A percentile compares a stretch with the other conserved stretches of the same genome.
Evolutionary conservation across 2,888 invertebrate genomes (phyloP).

Genomic region (Hypomecis punctinalis): DNA sequence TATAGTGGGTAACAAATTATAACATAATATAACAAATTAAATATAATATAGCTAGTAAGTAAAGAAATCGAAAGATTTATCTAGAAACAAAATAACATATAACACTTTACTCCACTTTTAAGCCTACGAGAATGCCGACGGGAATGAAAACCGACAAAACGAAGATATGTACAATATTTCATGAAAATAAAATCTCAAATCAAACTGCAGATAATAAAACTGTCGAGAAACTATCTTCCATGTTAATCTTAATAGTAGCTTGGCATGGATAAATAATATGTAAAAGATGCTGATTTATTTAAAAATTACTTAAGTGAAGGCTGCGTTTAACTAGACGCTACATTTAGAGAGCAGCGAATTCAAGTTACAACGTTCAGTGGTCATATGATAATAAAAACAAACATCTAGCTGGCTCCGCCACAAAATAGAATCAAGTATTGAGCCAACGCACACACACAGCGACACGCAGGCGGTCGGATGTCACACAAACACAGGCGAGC

Average conservation of each 20-base stretch:
- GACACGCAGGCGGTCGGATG: constrained; percentile 70
- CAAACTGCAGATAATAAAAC: background rate
- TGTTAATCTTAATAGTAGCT: no score
- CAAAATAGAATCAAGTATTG: constrained; percentile 83
- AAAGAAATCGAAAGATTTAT: no score
- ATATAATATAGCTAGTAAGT: no score
- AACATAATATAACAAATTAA: no score
- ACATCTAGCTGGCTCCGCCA: constrained; percentile 78
- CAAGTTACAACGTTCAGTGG: constrained; percentile 68
- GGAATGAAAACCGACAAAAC: background rate
- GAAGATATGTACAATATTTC: no score
- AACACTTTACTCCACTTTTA: background rate
- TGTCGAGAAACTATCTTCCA: background rate
- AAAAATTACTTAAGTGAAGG: background rate
- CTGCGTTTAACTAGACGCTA: constrained; percentile 39
- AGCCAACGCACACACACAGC: constrained; percentile 76
- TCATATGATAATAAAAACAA: constrained; percentile 85
- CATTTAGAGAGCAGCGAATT: constrained; percentile 21
- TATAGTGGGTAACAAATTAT: no score
- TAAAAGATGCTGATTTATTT: background rate
- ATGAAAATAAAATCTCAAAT: background rate
- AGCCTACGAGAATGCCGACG: constrained; percentile 8
- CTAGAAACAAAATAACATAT: no score
- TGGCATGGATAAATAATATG: no score
- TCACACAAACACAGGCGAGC: constrained; percentile 68